These are phyloP conservation scores for Acronicta alni DNA, from an alignment of 2,888 invertebrate species.

Conservation along the genomic window DNA sequence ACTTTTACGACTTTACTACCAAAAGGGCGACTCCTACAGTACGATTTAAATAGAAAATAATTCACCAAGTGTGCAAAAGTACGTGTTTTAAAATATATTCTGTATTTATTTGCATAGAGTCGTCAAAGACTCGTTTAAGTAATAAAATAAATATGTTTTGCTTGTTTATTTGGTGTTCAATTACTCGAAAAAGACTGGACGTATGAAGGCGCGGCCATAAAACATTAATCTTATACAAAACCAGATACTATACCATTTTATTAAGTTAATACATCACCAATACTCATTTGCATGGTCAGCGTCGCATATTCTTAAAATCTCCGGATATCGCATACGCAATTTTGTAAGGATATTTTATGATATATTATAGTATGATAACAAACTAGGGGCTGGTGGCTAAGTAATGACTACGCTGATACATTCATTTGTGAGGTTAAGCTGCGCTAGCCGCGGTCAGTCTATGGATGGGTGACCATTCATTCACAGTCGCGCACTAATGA, in stretches of 20 bases:
- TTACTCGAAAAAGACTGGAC: conserved; percentile 40
- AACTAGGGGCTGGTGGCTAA: too few relatives aligned
- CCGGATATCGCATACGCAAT: too few relatives aligned
- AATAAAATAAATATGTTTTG: conserved; percentile 18
- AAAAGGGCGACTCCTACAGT: conserved; percentile 34
- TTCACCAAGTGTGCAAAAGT: conserved; percentile 39
- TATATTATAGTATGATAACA: too few relatives aligned
- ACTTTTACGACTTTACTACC: conserved; percentile 56
- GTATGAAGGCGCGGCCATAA: conserved; percentile 23
- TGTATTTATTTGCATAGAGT: conserved; percentile 32
- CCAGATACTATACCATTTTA: conserved; percentile 5
- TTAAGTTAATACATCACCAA: background rate
- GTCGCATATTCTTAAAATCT: too few relatives aligned
- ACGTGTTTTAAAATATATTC: conserved; percentile 42
- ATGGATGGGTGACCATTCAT: too few relatives aligned
- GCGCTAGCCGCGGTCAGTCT: too few relatives aligned
- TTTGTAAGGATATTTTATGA: too few relatives aligned
- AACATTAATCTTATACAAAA: conserved; percentile 14
- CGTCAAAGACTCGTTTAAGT: conserved; percentile 29
- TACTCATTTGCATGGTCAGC: too few relatives aligned
- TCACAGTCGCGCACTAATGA: too few relatives aligned
- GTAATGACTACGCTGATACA: too few relatives aligned
- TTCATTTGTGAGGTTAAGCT: too few relatives aligned
- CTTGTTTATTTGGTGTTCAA: conserved; percentile 44
- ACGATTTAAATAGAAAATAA: conserved; percentile 58